Percentiles rank a stretch among this genome's conserved stretches.
phyloP scores from a whole-genome alignment of 37 sponge, comb jelly and placozoan species.

The Crambe crambe region DNA sequence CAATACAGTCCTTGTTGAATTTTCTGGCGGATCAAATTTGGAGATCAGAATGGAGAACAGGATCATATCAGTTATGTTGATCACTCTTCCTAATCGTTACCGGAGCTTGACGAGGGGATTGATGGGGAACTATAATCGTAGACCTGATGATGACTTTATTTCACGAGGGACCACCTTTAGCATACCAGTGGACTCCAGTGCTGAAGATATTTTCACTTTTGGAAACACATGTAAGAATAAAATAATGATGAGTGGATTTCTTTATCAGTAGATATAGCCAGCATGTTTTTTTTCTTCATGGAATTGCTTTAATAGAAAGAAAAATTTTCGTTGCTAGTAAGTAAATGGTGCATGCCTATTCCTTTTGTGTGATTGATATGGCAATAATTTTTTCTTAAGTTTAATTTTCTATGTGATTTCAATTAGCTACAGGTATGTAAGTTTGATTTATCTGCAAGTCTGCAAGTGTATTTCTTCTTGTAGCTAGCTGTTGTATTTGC shows the following conservation, averaged over 20 bases:
- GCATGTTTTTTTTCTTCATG: too few relatives aligned
- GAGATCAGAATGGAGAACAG: constrained; percentile 21
- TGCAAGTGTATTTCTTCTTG: too few relatives aligned
- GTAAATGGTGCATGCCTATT: too few relatives aligned
- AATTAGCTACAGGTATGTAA: too few relatives aligned
- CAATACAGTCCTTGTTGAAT: neutral
- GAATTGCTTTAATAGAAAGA: too few relatives aligned
- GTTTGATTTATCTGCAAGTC: too few relatives aligned
- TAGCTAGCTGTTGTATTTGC: too few relatives aligned
- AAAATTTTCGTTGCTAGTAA: too few relatives aligned
- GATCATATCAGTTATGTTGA: constrained; percentile 27
- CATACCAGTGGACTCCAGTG: constrained; percentile 19
- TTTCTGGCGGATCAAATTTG: constrained; percentile 10
- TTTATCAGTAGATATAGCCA: neutral
- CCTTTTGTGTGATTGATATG: too few relatives aligned
- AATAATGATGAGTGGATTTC: too few relatives aligned
- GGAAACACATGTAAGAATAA: constrained; percentile 61
- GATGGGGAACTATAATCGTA: constrained; percentile 49
- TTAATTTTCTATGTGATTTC: too few relatives aligned
- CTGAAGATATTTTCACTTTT: constrained; percentile 38
- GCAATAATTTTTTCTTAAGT: too few relatives aligned
- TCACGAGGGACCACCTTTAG: neutral
- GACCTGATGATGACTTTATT: constrained; percentile 34
- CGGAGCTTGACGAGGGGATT: constrained; percentile 20
- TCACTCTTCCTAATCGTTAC: constrained; percentile 18